Evolutionary conservation across 2,113 vertebrate genomes (phyloP), one percentile per base, ranked within the genome.

Genomic region (Girardinichthys multiradiatus): DNA sequence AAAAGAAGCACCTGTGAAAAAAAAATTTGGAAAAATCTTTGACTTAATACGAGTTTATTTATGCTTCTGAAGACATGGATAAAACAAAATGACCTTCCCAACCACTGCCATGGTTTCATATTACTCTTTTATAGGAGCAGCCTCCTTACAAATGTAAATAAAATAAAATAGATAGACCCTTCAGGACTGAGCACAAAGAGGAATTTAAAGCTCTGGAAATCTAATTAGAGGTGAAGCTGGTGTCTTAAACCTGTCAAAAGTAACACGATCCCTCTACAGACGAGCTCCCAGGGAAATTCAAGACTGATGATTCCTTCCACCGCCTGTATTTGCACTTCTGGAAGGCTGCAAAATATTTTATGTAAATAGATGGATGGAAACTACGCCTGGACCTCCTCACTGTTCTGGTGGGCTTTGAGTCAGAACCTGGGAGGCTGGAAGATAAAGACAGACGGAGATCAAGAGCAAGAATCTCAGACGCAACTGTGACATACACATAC

Each of bases 391-490:
- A 71, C 29, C 42, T 61, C 42, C 24, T 57, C 39, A 57, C 75
- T 35, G 27, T 64, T 81, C 79, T 64, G 76, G 54, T 51, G 76
- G 48, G 57, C 73, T 74, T 75, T 39, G 69, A 72, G 65, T 78
- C 68, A 70, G 81, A 85, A 74, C 67, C 42, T 42, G 29, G 70
- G 71, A 74, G 84, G 64, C 64, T 45, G 74, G 84, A 69, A 77
- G 79, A 84, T 84, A 81, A 72, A 84, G 77, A 76, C 73, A 29
- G 68, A 71, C 9, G 7, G 51, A 69, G 74, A 82, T 75, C 91
- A 94, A 94, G 90, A 85, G 86, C 90, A 90, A 89, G 91, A 94
- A 92, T 93, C 88, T 76, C 77, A 91, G 88, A 91, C 84, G 82
- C 86, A 70, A 72, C 84, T 29, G 75, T 81, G 79, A 89, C 42